Conservation (phyloP, 2,797 vertebrate species). For the Mormyrops attenuatus region DNA sequence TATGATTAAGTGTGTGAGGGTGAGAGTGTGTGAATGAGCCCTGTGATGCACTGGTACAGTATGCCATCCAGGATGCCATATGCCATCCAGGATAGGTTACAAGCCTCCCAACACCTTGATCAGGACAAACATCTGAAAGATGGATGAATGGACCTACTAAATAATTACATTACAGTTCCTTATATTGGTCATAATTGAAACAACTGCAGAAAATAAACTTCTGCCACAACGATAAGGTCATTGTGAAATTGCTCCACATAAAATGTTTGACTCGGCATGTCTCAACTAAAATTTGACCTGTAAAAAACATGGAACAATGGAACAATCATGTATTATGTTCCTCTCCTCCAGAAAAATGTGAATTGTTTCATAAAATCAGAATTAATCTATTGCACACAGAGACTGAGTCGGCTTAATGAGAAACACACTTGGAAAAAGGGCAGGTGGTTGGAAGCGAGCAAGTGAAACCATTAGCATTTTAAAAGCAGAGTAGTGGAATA, state of each 20-base stretch:
- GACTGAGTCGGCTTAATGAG: slow-evolving; percentile 38
- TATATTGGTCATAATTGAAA: neutral
- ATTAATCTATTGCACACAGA: neutral
- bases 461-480: slow-evolving; percentile 65
- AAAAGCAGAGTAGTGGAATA: slow-evolving; percentile 54
- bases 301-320: neutral
- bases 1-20: neutral
- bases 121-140: neutral
- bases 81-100: neutral
- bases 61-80: neutral
- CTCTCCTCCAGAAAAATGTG: slow-evolving; percentile 43
- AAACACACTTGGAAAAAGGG: slow-evolving; percentile 49
- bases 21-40: neutral
- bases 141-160: neutral
- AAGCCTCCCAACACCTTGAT: neutral
- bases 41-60: neutral
- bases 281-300: neutral
- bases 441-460: slow-evolving; percentile 68
- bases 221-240: neutral
- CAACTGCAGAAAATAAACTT: neutral
- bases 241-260: neutral
- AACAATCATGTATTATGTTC: neutral
- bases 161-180: neutral
- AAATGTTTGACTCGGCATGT: neutral
- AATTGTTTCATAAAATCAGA: slow-evolving; percentile 34